phyloP scores from a whole-genome alignment of 35 echinoderm and acorn worm species.

The Hemicentrotus pulcherrimus region DNA sequence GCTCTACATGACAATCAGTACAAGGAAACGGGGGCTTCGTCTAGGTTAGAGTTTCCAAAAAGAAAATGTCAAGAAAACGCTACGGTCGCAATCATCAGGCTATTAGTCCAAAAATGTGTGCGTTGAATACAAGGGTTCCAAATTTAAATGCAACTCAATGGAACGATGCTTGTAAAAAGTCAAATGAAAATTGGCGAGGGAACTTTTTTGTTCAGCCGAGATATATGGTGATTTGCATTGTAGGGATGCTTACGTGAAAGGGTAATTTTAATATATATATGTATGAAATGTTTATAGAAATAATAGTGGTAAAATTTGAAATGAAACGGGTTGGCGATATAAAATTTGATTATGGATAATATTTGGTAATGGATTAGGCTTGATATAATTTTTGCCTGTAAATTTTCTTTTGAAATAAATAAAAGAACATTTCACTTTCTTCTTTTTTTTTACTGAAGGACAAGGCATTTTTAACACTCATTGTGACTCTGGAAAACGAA shows the following conservation, averaged over 20 bases:
- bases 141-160: not conserved
- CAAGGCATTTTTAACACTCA: not conserved
- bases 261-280: not conserved
- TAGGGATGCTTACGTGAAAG: not conserved
- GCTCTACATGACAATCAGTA: conserved; percentile 12
- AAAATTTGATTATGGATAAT: not conserved
- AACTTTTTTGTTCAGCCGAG: not conserved
- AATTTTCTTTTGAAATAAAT: not conserved
- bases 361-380: not conserved
- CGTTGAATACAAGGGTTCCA: not conserved
- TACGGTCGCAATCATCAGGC: not conserved
- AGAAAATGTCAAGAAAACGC: not conserved
- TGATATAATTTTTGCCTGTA: not conserved
- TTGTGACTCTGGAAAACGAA: not conserved
- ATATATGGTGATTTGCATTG: not conserved
- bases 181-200: not conserved
- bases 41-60: not conserved
- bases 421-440: not conserved
- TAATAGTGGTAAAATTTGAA: not conserved
- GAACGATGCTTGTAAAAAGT: not conserved
- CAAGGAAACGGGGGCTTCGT: not conserved
- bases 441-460: not conserved
- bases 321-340: not conserved
- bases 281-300: not conserved
- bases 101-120: not conserved